Base-by-base conservation (phyloP, 2,113 vertebrate species). In the Sceloporus tristichus region DNA sequence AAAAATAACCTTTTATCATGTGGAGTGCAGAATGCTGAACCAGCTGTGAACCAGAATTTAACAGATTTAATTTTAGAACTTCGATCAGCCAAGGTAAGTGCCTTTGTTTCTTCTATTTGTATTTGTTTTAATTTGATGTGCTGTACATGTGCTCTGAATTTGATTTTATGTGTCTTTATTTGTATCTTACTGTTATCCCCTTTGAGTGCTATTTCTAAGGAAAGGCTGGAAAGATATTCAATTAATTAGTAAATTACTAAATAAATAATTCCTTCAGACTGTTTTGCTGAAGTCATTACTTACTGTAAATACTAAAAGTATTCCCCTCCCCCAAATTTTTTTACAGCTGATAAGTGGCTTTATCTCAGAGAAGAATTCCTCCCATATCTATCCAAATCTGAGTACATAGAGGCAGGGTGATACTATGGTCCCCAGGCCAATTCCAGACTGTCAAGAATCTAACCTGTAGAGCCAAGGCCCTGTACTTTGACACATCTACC, bases 41-140 rank as follows among this genome's bases (percentile, higher is more conserved):
- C 94, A 92, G 88, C 87, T 90, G 97, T 95, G 91, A 95, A 94
- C 82, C 96, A 94, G 82, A 97, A 70, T 83, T 97, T 96, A 75
- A 95, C 97, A 89, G 97, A 98, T 75, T 18, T 99, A 86, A 89
- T 97, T 82, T 94, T 92, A 92, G 97, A 98, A 89, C 94, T 98
- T 73, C 95, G 96, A 73, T 27, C 80, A n/a, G 94, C 96, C 81
- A 97, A 97, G 97, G 99, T 98, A 92, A 91, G 79, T 82, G 3
- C 13, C 29, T 71, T 70, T 89, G 23, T 73, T 79, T 54, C 48
- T 0, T 21, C 18, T 21, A 10, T 62, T 62, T 62, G 18, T 13
- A 16, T 79, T 56, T 79, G 53, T 29, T 79, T 79, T 54, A 54
- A 59, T 66, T 66, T 21, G 23, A 29, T 2, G 10, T n/a, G 8